Percentiles rank a stretch among this genome's conserved stretches.
These are phyloP conservation scores for Philotrypesis tridentata DNA, from an alignment of 1,140 invertebrate genomes.

Conservation along the genomic window DNA sequence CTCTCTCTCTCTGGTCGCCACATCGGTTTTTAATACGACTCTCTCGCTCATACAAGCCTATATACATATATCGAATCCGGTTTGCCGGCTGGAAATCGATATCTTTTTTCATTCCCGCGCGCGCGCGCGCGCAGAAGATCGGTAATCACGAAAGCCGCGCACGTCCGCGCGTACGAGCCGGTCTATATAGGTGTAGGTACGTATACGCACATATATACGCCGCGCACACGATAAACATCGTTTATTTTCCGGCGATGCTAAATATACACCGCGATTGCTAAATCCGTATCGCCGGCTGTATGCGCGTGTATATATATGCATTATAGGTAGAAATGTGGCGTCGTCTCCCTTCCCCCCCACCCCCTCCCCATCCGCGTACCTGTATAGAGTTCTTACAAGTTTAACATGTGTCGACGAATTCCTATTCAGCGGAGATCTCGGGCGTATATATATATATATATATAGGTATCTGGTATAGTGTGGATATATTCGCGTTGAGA, in stretches of 20 bases:
- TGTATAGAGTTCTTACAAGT: too few species aligned
- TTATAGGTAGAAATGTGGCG: not conserved
- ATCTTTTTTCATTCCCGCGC: not conserved
- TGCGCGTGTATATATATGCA: not conserved
- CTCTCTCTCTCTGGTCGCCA: too few species aligned
- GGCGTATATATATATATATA: too few species aligned
- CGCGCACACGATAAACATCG: not conserved
- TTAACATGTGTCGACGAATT: not conserved
- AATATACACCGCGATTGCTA: conserved; percentile 11
- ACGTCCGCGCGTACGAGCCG: not conserved
- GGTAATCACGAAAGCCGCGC: conserved; percentile 4
- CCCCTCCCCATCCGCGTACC: too few species aligned
- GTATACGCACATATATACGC: too few species aligned
- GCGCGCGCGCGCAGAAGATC: not conserved
- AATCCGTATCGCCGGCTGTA: not conserved
- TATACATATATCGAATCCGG: conserved; percentile 10
- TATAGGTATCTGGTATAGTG: not conserved
- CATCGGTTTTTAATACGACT: conserved; percentile 1
- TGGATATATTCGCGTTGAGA: not conserved
- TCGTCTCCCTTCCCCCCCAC: too few species aligned
- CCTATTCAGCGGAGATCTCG: not conserved
- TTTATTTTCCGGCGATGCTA: conserved; percentile 11
- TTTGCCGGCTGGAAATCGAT: not conserved
- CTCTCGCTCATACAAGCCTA: too few species aligned
- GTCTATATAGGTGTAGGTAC: not conserved